Conservation (phyloP, 2,888 invertebrate genomes). For the Lochmaea crataegi region DNA sequence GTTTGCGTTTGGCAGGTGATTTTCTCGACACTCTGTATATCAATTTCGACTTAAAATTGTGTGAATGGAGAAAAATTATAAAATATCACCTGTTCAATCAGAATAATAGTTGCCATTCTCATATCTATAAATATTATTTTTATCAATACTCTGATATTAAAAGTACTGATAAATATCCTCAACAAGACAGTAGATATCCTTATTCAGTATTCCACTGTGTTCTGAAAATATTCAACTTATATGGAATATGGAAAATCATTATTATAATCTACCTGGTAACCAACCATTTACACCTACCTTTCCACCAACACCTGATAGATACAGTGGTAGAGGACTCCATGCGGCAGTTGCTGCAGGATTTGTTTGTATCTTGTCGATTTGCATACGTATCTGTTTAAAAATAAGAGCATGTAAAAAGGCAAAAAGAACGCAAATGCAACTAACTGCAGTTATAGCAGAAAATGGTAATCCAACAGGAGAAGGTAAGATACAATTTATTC, state of each 20-base stretch:
- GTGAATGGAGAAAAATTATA: no score
- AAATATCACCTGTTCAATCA: no score
- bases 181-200: no score
- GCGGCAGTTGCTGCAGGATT: neutral
- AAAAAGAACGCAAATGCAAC: neutral
- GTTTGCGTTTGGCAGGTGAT: no score
- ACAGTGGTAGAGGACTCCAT: neutral
- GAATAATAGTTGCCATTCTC: neutral
- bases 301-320: neutral
- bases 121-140: neutral
- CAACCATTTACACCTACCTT: neutral
- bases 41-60: no score
- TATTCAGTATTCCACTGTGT: no score
- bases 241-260: neutral
- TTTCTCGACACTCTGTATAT: no score
- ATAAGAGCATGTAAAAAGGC: neutral
- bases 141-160: neutral
- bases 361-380: neutral
- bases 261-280: neutral
- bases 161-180: neutral
- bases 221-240: neutral
- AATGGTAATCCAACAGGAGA: neutral
- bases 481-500: neutral
- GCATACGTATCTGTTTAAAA: neutral
- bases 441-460: neutral